These are phyloP conservation scores for Drosophila takahashii DNA, from an alignment of 1,140 invertebrate species.

Conservation along the genomic window DNA sequence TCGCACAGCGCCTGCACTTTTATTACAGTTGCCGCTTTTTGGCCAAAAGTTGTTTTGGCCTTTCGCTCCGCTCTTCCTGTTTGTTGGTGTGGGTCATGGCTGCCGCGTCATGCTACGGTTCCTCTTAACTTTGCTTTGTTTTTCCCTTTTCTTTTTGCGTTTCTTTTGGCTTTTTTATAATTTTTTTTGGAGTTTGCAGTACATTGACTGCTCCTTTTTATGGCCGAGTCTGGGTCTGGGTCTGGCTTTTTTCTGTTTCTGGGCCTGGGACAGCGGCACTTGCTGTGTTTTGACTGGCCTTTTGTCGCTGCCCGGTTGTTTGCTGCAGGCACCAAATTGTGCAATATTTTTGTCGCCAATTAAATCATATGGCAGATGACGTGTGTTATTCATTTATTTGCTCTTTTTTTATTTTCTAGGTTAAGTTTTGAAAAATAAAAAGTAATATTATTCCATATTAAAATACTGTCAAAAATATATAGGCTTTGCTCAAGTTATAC, in stretches of 20 bases:
- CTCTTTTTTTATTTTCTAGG: background rate
- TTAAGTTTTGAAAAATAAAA: background rate
- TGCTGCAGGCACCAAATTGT: conserved; percentile 52
- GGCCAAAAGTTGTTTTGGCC: conserved; percentile 70
- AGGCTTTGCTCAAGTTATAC: too few species aligned
- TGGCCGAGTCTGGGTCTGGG: conserved; percentile 52
- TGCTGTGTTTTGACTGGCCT: conserved; percentile 67
- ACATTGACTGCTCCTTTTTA: conserved; percentile 70
- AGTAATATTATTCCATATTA: too few species aligned
- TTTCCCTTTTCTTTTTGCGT: conserved; percentile 1
- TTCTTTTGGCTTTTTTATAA: conserved; percentile 6
- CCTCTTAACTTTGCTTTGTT: conserved; percentile 14
- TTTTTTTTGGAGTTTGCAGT: conserved; percentile 25
- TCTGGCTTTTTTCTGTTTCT: conserved; percentile 38
- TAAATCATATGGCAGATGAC: conserved; percentile 55
- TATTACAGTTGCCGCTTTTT: conserved; percentile 71
- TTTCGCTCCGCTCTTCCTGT: conserved; percentile 66
- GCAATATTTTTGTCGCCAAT: conserved; percentile 71
- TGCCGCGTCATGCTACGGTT: conserved; percentile 70
- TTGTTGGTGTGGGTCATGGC: conserved; percentile 85
- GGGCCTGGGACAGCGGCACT: conserved; percentile 37
- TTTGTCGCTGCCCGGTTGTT: conserved; percentile 43
- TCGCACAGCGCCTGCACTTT: conserved; percentile 50
- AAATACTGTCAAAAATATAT: too few species aligned
- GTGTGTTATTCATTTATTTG: background rate